Percentiles rank a stretch among this genome's conserved stretches.
Evolutionary conservation across 2,113 vertebrate genomes (phyloP).

Genomic region (Melanocharis versteri): DNA sequence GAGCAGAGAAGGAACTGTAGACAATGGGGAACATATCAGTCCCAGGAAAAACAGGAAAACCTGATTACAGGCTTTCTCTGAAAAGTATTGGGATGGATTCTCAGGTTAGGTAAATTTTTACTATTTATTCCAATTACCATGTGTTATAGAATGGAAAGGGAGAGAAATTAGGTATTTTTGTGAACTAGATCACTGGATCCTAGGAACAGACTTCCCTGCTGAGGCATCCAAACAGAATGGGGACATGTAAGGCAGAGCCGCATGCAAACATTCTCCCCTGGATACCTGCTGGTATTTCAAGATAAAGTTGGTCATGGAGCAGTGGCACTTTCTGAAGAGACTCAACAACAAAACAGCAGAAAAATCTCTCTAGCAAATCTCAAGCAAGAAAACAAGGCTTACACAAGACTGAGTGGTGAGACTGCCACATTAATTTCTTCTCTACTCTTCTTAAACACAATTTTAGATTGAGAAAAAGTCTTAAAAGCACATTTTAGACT

Average conservation of each 20-base stretch:
- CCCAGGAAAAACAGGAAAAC: background rate
- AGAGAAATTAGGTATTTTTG: background rate
- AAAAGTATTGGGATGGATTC: background rate
- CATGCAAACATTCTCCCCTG: background rate
- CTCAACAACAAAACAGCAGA: background rate
- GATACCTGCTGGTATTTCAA: background rate
- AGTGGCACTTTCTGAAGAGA: background rate
- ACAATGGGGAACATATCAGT: accelerated
- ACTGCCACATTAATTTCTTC: background rate
- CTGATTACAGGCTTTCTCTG: background rate
- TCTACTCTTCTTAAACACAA: background rate
- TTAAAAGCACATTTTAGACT: background rate
- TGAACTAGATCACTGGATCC: background rate
- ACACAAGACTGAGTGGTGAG: background rate
- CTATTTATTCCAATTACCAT: background rate
- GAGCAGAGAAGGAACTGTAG: background rate
- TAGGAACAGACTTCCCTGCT: background rate
- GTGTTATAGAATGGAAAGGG: background rate
- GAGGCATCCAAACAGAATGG: background rate
- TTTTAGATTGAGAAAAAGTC: background rate
- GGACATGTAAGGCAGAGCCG: background rate
- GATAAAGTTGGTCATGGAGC: background rate
- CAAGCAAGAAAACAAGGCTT: background rate
- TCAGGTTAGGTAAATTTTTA: background rate
- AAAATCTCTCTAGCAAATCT: background rate